A percentile compares a stretch with the other conserved stretches of the same genome.
phyloP scores from a whole-genome alignment of 1,140 invertebrate species.

The Ditylenchus dipsaci region DNA sequence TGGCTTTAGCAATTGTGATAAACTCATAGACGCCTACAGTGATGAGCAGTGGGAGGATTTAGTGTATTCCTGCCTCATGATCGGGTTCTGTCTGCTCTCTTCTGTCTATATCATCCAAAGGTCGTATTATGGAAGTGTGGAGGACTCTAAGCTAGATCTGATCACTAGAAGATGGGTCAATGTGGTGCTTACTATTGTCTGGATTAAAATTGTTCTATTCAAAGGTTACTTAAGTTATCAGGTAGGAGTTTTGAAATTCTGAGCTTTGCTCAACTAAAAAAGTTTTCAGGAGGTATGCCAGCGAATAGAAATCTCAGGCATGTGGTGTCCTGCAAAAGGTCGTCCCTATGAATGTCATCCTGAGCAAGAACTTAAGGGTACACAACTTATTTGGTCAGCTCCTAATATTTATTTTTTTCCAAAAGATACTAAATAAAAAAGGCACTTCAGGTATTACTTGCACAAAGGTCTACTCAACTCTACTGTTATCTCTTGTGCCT shows the following conservation, averaged over 20 bases:
- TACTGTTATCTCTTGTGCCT: constrained; percentile 57
- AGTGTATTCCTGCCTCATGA: constrained; percentile 50
- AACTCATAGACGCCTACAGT: constrained; percentile 53
- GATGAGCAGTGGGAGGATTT: constrained; percentile 48
- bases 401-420: neutral
- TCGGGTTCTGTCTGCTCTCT: constrained; percentile 47
- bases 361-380: constrained; percentile 47
- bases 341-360: constrained; percentile 50
- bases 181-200: constrained; percentile 50
- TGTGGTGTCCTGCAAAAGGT: constrained; percentile 52
- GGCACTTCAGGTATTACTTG: constrained; percentile 41
- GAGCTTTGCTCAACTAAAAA: neutral
- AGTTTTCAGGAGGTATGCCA: constrained; percentile 51
- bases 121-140: constrained; percentile 51
- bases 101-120: constrained; percentile 54
- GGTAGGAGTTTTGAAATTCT: constrained; percentile 15
- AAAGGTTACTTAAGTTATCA: constrained; percentile 58
- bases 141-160: constrained; percentile 48
- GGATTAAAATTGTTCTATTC: constrained; percentile 56
- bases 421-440: neutral
- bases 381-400: constrained; percentile 54
- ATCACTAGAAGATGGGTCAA: constrained; percentile 55
- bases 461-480: constrained; percentile 55
- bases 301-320: constrained; percentile 52
- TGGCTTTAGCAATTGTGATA: constrained; percentile 48